Conservation (phyloP, 2,113 vertebrate species). For the Xenotilapia longispinis region DNA sequence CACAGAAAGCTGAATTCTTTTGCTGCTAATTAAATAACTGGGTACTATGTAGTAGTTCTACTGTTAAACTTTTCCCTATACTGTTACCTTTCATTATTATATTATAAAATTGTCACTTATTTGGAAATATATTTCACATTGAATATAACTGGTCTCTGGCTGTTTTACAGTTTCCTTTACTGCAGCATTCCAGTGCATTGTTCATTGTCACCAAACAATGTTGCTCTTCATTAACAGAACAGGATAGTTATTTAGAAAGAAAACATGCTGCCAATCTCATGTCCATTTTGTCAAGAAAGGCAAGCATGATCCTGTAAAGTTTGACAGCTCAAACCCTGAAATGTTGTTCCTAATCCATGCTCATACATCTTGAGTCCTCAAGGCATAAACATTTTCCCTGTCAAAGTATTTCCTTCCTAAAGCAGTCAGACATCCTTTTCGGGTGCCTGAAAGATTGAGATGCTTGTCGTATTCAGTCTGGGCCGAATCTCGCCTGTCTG, state of each 20-base stretch:
- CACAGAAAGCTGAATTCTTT: not conserved
- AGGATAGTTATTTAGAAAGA: conserved; percentile 24
- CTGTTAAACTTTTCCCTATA: not conserved
- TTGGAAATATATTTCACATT: not conserved
- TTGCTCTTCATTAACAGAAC: not conserved
- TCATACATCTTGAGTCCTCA: not conserved
- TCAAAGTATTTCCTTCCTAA: conserved; percentile 48
- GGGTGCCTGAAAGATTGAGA: conserved; percentile 43
- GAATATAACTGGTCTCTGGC: not conserved
- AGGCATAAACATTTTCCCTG: conserved; percentile 37
- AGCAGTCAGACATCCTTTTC: conserved; percentile 37
- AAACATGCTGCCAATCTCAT: conserved; percentile 11
- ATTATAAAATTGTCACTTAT: not conserved
- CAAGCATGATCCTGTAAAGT: conserved; percentile 21
- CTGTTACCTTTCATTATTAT: not conserved
- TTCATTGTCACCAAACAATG: conserved; percentile 17
- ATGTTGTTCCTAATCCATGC: conserved; percentile 19
- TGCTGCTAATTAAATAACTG: not conserved
- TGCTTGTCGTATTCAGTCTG: conserved; percentile 37
- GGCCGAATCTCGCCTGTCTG: conserved; percentile 43
- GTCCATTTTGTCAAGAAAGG: conserved; percentile 22
- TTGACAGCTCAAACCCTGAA: conserved; percentile 1
- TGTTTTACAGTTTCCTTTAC: not conserved
- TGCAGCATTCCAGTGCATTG: not conserved
- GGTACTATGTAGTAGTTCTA: not conserved